A percentile compares a stretch with the other conserved stretches of the same genome.
Evolutionary conservation across 2,888 invertebrate genomes (phyloP).

Genomic region (Aproaerema taeniolella): DNA sequence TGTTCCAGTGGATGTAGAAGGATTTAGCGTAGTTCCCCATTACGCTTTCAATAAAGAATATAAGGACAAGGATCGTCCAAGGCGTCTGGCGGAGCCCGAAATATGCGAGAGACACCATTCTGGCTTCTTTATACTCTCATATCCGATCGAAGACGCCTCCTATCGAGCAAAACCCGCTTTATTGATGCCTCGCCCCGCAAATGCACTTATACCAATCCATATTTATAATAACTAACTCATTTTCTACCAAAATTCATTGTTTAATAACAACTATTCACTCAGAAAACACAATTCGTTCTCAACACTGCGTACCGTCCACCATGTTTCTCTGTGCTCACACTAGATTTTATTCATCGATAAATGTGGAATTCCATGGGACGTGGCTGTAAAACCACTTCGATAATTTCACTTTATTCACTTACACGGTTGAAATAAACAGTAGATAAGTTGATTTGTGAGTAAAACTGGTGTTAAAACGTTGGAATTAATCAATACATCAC

Average conservation of each 20-base stretch:
- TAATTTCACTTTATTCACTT: constrained; percentile 38
- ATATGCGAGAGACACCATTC: constrained; percentile 66
- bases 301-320: constrained; percentile 65
- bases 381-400: constrained; percentile 54
- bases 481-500: constrained; percentile 78
- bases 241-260: constrained; percentile 29
- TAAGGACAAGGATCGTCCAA: constrained; percentile 75
- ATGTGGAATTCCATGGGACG: constrained; percentile 73
- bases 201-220: constrained; percentile 60
- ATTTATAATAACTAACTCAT: constrained; percentile 40
- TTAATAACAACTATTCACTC: constrained; percentile 46
- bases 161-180: constrained; percentile 22
- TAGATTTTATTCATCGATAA: constrained; percentile 77
- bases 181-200: constrained; percentile 24
- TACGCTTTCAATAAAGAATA: constrained; percentile 80
- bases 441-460: constrained; percentile 30
- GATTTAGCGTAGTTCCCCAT: constrained; percentile 88
- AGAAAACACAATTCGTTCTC: constrained; percentile 59
- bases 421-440: constrained; percentile 33
- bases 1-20: constrained; percentile 94
- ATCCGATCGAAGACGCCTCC: constrained; percentile 39
- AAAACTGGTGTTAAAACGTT: constrained; percentile 54
- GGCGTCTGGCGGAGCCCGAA: constrained; percentile 67
- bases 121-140: constrained; percentile 54
- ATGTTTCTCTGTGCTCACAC: constrained; percentile 62